Conservation (phyloP, 1,140 invertebrate genomes). For the Caenorhabditis briggsae region DNA sequence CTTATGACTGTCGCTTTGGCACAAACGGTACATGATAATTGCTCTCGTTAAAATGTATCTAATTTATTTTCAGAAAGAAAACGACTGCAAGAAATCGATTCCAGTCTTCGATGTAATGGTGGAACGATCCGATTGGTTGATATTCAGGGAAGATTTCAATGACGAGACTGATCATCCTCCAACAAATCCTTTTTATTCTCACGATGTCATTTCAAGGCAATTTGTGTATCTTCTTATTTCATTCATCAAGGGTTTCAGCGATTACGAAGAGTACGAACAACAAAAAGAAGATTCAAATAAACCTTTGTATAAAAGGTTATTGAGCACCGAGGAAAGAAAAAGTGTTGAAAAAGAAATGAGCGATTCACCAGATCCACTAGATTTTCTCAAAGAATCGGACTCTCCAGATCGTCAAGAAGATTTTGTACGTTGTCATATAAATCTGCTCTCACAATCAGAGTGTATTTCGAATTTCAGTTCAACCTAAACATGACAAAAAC, state of each 20-base stretch:
- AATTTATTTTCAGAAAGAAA: conserved; percentile 17
- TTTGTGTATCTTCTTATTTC: background rate
- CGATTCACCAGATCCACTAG: background rate
- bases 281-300: background rate
- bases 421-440: background rate
- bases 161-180: conserved; percentile 4
- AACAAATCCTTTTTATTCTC: conserved; percentile 27
- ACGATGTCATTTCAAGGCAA: conserved; percentile 20
- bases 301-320: background rate
- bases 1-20: background rate
- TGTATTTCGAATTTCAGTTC: too few relatives aligned
- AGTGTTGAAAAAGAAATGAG: background rate
- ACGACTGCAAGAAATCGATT: background rate
- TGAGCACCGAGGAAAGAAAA: background rate
- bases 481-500: too few relatives aligned
- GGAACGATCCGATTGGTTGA: conserved; percentile 10
- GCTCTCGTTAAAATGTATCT: background rate
- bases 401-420: conserved; percentile 4
- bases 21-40: background rate
- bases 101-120: conserved; percentile 12
- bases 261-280: conserved; percentile 35
- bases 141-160: conserved; percentile 20
- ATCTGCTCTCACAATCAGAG: too few relatives aligned
- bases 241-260: background rate
- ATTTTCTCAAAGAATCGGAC: background rate